These are phyloP conservation scores for Penaeus japonicus DNA, from an alignment of 1,140 invertebrate species.

Conservation along the genomic window DNA sequence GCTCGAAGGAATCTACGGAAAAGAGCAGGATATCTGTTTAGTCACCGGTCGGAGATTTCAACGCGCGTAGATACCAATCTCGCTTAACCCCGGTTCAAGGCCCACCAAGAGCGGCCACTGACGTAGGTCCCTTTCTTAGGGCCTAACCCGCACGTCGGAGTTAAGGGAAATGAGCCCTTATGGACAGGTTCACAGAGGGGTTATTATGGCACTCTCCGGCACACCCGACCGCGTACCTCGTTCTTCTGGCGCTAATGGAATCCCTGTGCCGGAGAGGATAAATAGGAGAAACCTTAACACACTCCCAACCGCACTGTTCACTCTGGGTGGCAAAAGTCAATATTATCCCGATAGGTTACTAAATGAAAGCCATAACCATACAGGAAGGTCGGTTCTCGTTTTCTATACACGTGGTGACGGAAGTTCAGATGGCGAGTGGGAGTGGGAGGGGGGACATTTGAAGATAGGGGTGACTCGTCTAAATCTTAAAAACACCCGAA, in stretches of 20 bases:
- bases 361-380: conserved; percentile 40
- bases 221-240: neutral
- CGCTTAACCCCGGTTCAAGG: conserved; percentile 19
- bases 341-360: conserved; percentile 31
- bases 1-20: neutral
- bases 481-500: no score
- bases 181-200: neutral
- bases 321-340: conserved; percentile 51
- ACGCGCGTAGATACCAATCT: conserved; percentile 46
- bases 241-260: conserved; percentile 33
- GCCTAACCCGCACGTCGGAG: neutral
- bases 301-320: conserved; percentile 51
- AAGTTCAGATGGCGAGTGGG: no score
- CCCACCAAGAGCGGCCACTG: conserved; percentile 41
- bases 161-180: neutral
- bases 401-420: neutral
- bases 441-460: no score
- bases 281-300: conserved; percentile 54
- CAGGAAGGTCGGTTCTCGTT: neutral
- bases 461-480: no score
- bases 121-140: conserved; percentile 26
- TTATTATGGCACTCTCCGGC: neutral
- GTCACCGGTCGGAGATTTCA: conserved; percentile 33
- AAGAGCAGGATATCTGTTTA: neutral
- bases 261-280: conserved; percentile 47